Conservation (phyloP, 2,888 invertebrate genomes). For the Idaea aversata region DNA sequence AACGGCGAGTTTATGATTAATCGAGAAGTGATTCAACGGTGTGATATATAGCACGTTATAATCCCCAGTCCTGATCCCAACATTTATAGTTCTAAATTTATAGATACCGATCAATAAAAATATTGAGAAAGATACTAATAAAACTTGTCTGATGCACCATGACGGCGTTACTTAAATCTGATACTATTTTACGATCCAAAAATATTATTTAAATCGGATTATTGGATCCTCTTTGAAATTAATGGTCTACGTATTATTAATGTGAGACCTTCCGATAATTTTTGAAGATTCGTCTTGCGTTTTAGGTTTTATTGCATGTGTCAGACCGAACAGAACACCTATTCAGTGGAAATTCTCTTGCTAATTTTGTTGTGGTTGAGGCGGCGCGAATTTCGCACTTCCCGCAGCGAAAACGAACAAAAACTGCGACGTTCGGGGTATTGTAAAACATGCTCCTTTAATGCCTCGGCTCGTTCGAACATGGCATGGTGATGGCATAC, state of each 20-base stretch:
- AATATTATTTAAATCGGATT: constrained; percentile 56
- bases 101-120: constrained; percentile 62
- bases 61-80: constrained; percentile 43
- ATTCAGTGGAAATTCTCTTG: constrained; percentile 32
- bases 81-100: constrained; percentile 58
- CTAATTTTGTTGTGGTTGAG: constrained; percentile 44
- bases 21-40: constrained; percentile 47
- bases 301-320: constrained; percentile 25
- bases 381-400: constrained; percentile 61
- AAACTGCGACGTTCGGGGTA: constrained; percentile 40
- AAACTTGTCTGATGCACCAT: constrained; percentile 45
- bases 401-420: constrained; percentile 46
- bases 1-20: constrained; percentile 59
- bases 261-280: constrained; percentile 35
- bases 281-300: constrained; percentile 25
- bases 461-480: constrained; percentile 28
- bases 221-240: constrained; percentile 45
- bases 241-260: constrained; percentile 38
- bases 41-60: constrained; percentile 52
- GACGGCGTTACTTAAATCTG: constrained; percentile 39
- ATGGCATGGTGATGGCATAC: not conserved
- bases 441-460: constrained; percentile 51
- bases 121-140: constrained; percentile 53
- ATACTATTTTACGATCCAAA: constrained; percentile 50
- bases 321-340: constrained; percentile 20